A percentile compares a stretch with the other conserved stretches of the same genome.
Conservation (phyloP, 2,113 vertebrate species). For the Vidua macroura region DNA sequence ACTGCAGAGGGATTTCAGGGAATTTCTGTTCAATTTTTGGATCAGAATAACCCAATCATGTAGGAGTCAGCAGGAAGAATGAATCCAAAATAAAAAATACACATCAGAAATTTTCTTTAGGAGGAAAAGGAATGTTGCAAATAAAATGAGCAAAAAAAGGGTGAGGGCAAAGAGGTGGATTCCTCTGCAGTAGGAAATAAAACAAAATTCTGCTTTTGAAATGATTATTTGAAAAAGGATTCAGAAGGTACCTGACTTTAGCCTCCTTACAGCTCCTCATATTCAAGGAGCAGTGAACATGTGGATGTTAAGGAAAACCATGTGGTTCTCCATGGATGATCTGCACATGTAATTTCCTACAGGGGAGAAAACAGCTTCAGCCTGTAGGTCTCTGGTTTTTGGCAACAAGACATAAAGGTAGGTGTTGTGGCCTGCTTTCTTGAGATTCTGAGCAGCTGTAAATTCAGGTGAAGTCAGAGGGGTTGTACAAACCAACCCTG, state of each 20-base stretch:
- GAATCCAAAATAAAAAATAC: not conserved
- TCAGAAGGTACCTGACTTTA: not conserved
- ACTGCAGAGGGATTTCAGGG: not conserved
- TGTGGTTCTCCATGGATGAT: not conserved
- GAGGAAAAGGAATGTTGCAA: not conserved
- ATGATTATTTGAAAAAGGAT: not conserved
- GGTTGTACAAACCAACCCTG: not conserved
- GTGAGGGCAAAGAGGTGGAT: not conserved
- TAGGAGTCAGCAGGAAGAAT: not conserved
- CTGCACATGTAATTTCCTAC: not conserved
- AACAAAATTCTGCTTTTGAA: not conserved
- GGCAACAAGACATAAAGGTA: not conserved
- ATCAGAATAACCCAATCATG: not conserved
- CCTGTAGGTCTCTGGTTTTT: not conserved
- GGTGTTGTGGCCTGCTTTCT: not conserved
- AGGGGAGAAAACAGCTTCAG: not conserved
- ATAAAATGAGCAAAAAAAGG: not conserved
- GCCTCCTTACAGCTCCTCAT: not conserved
- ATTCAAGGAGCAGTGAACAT: not conserved
- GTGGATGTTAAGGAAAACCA: not conserved
- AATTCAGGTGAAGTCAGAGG: not conserved
- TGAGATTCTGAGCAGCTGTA: not conserved
- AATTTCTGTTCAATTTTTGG: not conserved
- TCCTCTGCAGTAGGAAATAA: not conserved
- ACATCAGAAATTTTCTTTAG: not conserved